A percentile compares a stretch with the other conserved stretches of the same genome.
These are phyloP conservation scores for Phalacrocorax carbo DNA, from an alignment of 2,113 vertebrate genomes.

Conservation along the genomic window DNA sequence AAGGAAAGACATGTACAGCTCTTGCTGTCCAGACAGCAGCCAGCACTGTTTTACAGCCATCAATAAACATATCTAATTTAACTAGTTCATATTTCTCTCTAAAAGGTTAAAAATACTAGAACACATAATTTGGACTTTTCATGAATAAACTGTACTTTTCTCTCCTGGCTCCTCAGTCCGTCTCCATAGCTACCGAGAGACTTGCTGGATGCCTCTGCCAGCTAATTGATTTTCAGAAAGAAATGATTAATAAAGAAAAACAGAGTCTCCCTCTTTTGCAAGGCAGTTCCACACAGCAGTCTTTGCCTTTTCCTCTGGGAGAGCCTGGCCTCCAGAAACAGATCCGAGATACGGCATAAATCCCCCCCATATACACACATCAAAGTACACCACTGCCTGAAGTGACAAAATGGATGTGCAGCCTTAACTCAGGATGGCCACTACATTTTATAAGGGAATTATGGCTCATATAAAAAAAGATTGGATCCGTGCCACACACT, in stretches of 20 bases:
- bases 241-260: neutral
- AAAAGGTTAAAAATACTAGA: conserved; percentile 34
- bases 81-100: neutral
- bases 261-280: neutral
- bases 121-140: conserved; percentile 42
- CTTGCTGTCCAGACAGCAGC: conserved; percentile 11
- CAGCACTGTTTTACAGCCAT: neutral
- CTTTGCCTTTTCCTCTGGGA: neutral
- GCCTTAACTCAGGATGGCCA: neutral
- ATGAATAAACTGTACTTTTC: conserved; percentile 38
- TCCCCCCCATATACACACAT: fast-evolving
- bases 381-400: neutral
- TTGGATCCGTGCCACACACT: neutral
- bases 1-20: neutral
- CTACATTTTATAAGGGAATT: neutral
- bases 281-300: neutral
- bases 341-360: neutral
- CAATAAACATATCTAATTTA: conserved; percentile 29
- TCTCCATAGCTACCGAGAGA: conserved; percentile 66
- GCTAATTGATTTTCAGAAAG: conserved; percentile 41
- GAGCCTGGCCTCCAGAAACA: neutral
- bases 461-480: neutral
- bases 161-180: neutral
- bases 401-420: neutral
- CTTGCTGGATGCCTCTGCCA: conserved; percentile 3